phyloP scores from a whole-genome alignment of 2,888 invertebrate genomes.

The Agapostemon virescens region DNA sequence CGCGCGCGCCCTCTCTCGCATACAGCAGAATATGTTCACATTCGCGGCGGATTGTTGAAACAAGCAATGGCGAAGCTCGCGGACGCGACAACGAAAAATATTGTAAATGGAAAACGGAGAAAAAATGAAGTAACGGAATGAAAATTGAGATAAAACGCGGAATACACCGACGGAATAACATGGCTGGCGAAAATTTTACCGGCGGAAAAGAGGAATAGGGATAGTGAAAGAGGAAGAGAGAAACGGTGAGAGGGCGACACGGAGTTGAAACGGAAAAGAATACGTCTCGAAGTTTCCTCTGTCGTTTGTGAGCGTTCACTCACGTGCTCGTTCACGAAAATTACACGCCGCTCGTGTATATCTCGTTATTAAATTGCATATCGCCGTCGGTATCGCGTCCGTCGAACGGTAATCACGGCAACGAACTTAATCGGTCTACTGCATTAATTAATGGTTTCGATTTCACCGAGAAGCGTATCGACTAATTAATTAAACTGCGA shows the following conservation, averaged over 20 bases:
- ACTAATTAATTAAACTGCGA: constrained; percentile 37
- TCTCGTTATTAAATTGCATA: constrained; percentile 39
- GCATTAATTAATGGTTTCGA: constrained; percentile 38
- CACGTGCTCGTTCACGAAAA: constrained; percentile 24
- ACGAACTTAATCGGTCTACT: constrained; percentile 12
- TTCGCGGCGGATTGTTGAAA: constrained; percentile 30
- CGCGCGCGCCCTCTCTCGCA: background rate
- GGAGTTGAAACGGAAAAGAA: constrained; percentile 5
- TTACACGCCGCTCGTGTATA: constrained; percentile 2
- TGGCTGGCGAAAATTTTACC: background rate
- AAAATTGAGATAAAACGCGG: constrained; percentile 48
- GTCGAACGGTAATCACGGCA: constrained; percentile 18
- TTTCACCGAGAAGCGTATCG: background rate
- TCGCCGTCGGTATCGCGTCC: background rate
- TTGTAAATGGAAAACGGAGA: constrained; percentile 40
- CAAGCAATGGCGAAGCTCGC: constrained; percentile 26
- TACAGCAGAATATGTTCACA: constrained; percentile 35
- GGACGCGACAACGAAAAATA: constrained; percentile 29
- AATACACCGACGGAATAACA: constrained; percentile 40
- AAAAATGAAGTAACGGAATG: constrained; percentile 9
- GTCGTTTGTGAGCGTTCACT: background rate
- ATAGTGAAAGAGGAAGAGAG: background rate
- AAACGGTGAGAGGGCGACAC: too few relatives aligned
- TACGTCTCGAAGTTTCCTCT: constrained; percentile 32
- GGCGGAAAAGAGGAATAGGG: background rate